Conservation (phyloP, 1,140 invertebrate genomes). For the Mamestra configurata region DNA sequence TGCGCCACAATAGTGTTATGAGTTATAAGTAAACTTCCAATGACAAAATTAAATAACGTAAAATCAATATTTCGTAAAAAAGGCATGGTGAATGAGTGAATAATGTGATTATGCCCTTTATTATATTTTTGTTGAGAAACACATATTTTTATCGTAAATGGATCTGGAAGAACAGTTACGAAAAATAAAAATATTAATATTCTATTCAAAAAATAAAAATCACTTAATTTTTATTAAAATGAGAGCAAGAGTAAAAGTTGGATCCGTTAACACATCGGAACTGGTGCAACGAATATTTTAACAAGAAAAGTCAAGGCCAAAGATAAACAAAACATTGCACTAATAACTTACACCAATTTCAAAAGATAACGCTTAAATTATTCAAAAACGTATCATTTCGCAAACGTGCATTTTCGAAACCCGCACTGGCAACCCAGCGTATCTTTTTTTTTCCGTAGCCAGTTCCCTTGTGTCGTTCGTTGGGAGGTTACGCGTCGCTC, state of each 20-base stretch:
- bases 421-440: constrained; percentile 53
- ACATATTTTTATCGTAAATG: too few species aligned
- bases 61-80: too few species aligned
- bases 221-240: not conserved
- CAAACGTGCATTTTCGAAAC: constrained; percentile 24
- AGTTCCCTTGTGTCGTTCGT: constrained; percentile 55
- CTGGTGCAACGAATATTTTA: not conserved
- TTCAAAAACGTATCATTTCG: constrained; percentile 31
- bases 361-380: constrained; percentile 23
- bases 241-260: not conserved
- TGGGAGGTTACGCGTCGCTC: constrained; percentile 51
- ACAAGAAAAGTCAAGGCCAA: constrained; percentile 5
- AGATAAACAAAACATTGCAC: constrained; percentile 1
- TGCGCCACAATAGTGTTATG: too few species aligned
- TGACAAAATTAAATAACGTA: too few species aligned
- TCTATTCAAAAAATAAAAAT: not conserved
- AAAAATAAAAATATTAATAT: not conserved
- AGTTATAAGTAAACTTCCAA: too few species aligned
- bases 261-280: not conserved
- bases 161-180: too few species aligned
- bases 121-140: too few species aligned
- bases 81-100: too few species aligned
- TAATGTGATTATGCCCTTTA: too few species aligned
- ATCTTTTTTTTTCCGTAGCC: constrained; percentile 56
- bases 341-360: not conserved